Conservation (phyloP, 92 coral and sea anemone genomes). For the Desmophyllum pertusum region DNA sequence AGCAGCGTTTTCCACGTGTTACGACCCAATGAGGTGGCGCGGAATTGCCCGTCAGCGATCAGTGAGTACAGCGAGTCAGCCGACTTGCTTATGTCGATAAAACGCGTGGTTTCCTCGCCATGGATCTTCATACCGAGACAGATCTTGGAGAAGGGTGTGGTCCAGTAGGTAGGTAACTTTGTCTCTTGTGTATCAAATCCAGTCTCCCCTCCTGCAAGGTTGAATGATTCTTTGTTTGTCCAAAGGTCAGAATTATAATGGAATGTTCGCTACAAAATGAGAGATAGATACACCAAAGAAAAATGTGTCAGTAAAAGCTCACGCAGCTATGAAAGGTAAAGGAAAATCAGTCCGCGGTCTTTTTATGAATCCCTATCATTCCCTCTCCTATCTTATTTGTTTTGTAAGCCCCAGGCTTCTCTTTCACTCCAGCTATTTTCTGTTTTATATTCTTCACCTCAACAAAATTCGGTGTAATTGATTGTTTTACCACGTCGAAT, state of each 20-base stretch:
- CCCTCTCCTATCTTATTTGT: too few relatives aligned
- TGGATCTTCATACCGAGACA: slow-evolving; percentile 6
- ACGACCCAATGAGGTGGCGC: neutral
- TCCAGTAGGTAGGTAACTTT: slow-evolving; percentile 21
- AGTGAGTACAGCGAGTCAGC: slow-evolving; percentile 1
- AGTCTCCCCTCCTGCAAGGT: neutral
- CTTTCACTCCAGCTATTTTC: too few relatives aligned
- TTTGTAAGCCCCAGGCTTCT: too few relatives aligned
- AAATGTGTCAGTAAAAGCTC: too few relatives aligned
- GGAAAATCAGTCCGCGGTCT: too few relatives aligned
- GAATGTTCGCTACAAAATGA: neutral
- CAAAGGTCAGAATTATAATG: neutral
- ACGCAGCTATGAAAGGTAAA: too few relatives aligned
- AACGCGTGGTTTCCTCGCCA: neutral
- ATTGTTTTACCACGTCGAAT: too few relatives aligned
- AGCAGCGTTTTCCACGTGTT: neutral
- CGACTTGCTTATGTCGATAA: neutral
- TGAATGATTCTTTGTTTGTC: neutral
- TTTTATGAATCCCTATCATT: too few relatives aligned
- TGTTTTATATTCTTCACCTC: too few relatives aligned
- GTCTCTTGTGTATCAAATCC: slow-evolving; percentile 1
- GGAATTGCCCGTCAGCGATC: slow-evolving; percentile 3
- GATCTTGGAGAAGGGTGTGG: neutral
- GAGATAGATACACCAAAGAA: too few relatives aligned
- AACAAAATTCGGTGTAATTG: too few relatives aligned